Evolutionary conservation across 2,888 invertebrate species (phyloP).

Genomic region (Oscheius onirici): DNA sequence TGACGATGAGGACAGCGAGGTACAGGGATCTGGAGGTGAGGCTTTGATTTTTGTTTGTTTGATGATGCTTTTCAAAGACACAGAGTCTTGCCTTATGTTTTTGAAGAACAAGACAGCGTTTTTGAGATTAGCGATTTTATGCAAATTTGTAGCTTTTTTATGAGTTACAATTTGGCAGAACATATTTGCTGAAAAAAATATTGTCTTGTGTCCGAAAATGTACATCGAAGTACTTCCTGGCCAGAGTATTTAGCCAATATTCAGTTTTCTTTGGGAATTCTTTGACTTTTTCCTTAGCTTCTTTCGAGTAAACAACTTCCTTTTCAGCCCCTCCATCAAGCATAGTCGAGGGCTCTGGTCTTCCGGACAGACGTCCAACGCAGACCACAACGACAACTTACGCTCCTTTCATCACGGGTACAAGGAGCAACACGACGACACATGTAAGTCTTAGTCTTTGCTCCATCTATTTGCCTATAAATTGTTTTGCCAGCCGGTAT

Average conservation of each 20-base stretch:
- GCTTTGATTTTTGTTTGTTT: neutral
- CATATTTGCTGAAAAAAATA: too few relatives aligned
- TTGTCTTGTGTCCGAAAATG: too few relatives aligned
- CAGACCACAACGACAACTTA: constrained; percentile 18
- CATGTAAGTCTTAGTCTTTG: neutral
- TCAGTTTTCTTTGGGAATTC: too few relatives aligned
- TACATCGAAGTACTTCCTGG: too few relatives aligned
- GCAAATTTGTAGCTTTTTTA: neutral
- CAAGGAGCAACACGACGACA: constrained; percentile 31
- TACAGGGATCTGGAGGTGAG: constrained; percentile 33
- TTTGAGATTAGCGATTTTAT: neutral
- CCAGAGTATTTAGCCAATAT: too few relatives aligned
- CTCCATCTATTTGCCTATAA: neutral
- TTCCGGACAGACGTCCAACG: neutral
- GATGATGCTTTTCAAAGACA: neutral
- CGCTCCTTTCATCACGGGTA: constrained; percentile 23
- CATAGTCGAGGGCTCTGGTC: constrained; percentile 29
- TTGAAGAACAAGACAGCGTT: too few relatives aligned
- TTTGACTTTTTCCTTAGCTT: too few relatives aligned
- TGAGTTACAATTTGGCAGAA: too few relatives aligned
- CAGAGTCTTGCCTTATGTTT: too few relatives aligned
- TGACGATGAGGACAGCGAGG: constrained; percentile 59
- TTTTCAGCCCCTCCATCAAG: constrained; percentile 14
- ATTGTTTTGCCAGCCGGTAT: constrained; percentile 7
- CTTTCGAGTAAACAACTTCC: too few relatives aligned